A percentile compares a stretch with the other conserved stretches of the same genome.
Evolutionary conservation across 2,113 vertebrate species (phyloP).

Genomic region (Poeciliopsis prolifica): DNA sequence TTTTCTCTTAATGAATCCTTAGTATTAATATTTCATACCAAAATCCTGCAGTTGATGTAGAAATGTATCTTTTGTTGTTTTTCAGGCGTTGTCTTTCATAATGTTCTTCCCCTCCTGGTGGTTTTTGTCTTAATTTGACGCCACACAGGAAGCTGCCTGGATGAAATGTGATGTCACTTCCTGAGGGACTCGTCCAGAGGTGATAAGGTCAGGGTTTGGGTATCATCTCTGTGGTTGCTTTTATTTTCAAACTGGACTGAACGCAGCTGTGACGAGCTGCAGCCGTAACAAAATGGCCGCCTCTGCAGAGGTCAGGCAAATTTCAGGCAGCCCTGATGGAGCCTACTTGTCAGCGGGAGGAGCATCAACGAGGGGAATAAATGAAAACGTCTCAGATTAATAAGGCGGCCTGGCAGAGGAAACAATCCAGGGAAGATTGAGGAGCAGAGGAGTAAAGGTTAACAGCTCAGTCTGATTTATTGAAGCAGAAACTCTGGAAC

Average conservation of each 20-base stretch:
- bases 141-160: conserved; percentile 30
- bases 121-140: conserved; percentile 44
- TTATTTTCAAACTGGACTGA: too few species aligned
- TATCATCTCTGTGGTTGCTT: too few species aligned
- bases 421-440: conserved; percentile 1
- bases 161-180: conserved; percentile 51
- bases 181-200: conserved; percentile 30
- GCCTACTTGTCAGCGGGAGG: conserved; percentile 37
- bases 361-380: background rate
- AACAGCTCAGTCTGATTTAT: conserved; percentile 32
- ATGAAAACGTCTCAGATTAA: conserved; percentile 35
- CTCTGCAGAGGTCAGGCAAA: conserved; percentile 35
- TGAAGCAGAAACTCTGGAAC: background rate
- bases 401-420: conserved; percentile 16
- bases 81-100: background rate
- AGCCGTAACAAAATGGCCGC: conserved; percentile 58
- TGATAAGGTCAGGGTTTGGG: conserved; percentile 58
- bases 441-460: conserved; percentile 21
- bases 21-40: background rate
- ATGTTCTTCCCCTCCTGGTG: background rate
- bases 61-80: background rate
- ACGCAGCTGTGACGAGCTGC: conserved; percentile 20
- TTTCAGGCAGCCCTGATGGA: conserved; percentile 37
- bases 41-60: background rate
- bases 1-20: too few species aligned